Percentiles rank a stretch among this genome's conserved stretches.
Evolutionary conservation across 1,140 invertebrate genomes (phyloP).

Genomic region (Macrostomum lignano): DNA sequence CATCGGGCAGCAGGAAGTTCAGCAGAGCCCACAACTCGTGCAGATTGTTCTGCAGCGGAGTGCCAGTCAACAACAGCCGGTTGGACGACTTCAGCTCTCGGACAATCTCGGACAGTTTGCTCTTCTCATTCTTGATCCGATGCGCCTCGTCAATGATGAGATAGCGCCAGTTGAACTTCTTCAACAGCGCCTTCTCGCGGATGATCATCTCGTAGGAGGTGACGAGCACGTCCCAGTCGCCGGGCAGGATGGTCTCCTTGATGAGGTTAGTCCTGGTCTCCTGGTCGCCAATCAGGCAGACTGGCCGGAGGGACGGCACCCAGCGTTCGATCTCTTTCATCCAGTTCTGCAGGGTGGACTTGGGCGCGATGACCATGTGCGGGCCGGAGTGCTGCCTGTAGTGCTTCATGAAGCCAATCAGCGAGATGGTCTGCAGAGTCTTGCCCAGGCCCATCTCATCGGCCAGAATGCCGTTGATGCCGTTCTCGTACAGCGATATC

Average conservation of each 20-base stretch:
- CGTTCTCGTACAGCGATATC: conserved; percentile 88
- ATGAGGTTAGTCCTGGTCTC: conserved; percentile 57
- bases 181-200: conserved; percentile 73
- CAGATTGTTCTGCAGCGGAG: conserved; percentile 64
- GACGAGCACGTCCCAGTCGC: conserved; percentile 90
- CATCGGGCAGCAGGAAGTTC: conserved; percentile 87
- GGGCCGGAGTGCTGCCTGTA: conserved; percentile 71
- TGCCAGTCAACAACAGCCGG: conserved; percentile 66
- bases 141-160: conserved; percentile 93
- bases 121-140: conserved; percentile 97
- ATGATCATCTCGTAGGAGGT: conserved; percentile 99
- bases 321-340: conserved; percentile 90
- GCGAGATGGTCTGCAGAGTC: conserved; percentile 87
- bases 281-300: conserved; percentile 80
- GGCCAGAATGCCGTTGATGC: conserved; percentile 91
- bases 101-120: conserved; percentile 82
- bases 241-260: conserved; percentile 68
- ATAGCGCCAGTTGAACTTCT: conserved; percentile 92
- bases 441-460: conserved; percentile 99
- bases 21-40: conserved; percentile 96
- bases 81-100: conserved; percentile 93
- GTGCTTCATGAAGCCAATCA: conserved; percentile 95
- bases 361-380: conserved; percentile 96
- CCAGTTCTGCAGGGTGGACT: conserved; percentile 93
- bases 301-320: conserved; percentile 64